Base-by-base conservation (phyloP, 2,888 invertebrate genomes). In the Tachina lurida region DNA sequence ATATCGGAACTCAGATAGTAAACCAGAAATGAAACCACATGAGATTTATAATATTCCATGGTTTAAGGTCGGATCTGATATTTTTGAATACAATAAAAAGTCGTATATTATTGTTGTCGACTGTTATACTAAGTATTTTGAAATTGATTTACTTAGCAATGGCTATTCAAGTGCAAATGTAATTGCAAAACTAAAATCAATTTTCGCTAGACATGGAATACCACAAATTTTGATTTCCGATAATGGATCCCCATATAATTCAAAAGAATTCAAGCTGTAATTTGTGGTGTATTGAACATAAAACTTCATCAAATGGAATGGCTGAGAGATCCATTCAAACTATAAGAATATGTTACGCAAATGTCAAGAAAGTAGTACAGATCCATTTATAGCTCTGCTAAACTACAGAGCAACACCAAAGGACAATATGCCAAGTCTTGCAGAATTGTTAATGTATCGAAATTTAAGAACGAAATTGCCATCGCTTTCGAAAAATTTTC, bases 181-280 rank as follows among this genome's bases (percentile, higher is more conserved):
- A 3, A 43, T 43, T 12, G 12, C 8, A 10, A 62, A 62, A 17
- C 43, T 43, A 9, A 62, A 62, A 17, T 17, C n/a, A 10, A 41
- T 62, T 17, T 62, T 62, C 12, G 62, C 62, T 3, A n/a, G 62
- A 43, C 62, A 62, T 41, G 62, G 62, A 4, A 62, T 62, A 17
- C 62, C 62, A 13, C n/a, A 17, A 10, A 43, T 62, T 17, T 45
- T 63, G 8, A 45, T 63, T 8, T 63, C 63, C 7, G 63, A 63
- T 45, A 63, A 43, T 13, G 45, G 63, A 7, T 22, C 63, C 1
- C 63, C 43, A 13, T 63, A 13, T 13, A 63, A 63, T 15, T 63
- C 45, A 9, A 45, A 22, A 45, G 63, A 63, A 45, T 63, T 45
- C 45, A 63, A 22, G 13, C 3, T 22, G 22, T 22, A 9, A 19